Base-by-base conservation (phyloP, 2,113 vertebrate genomes). In the Blennius ocellaris region DNA sequence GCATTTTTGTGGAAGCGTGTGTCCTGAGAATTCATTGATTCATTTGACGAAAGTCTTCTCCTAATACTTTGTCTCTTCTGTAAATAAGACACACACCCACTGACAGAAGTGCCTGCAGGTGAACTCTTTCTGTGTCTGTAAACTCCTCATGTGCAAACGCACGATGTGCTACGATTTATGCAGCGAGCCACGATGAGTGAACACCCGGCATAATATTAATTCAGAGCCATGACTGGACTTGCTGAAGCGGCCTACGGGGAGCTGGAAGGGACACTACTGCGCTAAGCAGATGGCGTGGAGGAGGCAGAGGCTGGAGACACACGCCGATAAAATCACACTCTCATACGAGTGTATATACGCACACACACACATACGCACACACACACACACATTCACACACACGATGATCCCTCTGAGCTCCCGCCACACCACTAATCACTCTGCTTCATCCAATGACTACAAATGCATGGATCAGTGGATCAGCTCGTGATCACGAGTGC, bases 201-300 rank as follows among this genome's bases (percentile, higher is more conserved):
- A 51, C 14, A 51, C 2, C 38, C 44, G 14, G 40, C 15, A 1
- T 50, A 6, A 1, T 39, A 63, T 76, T 80, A 75, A 86, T 80
- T 69, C 80, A 30, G 76, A 84, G 48, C 51, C 69, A 66, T 58
- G 73, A 69, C 37, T 72, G 83, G 54, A 66, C 45, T 66, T 21
- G 0, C 11, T 62, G 8, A 68, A 72, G 76, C 17, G 63, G 58
- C 53, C 73, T 40, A 39, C 43, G n/a, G 80, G 71, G 76, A 73
- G 76, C 48, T 8, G 54, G 39, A 50, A 21, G 69, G 56, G 60
- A 45, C 51, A 17, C 40, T 10, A 4, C 70, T n/a, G 56, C n/a
- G 36, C 54, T 14, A 43, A 72, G 76, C 87, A 87, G 84, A 81
- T 83, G 84, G 80, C 7, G 6, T 69, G 40, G 60, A 69, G 51